phyloP scores from a whole-genome alignment of 2,797 vertebrate species.

The Liasis olivaceus region DNA sequence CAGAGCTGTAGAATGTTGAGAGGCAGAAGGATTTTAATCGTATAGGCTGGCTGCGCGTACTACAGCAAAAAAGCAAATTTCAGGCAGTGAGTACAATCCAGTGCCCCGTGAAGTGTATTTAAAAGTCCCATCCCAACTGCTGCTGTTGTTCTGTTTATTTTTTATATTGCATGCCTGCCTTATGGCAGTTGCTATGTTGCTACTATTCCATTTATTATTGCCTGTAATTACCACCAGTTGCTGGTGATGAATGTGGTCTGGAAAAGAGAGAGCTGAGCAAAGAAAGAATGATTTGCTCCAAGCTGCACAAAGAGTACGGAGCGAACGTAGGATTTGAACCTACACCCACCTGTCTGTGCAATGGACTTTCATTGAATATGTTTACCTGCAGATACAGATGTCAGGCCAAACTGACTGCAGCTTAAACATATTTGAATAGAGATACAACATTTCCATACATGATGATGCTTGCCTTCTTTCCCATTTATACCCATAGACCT shows the following conservation, averaged over 20 bases:
- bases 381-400: background rate
- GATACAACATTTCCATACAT: background rate
- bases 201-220: background rate
- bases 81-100: background rate
- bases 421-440: background rate
- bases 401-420: background rate
- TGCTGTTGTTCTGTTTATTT: slow-evolving; percentile 5
- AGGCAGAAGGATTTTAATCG: slow-evolving; percentile 44
- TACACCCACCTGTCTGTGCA: background rate
- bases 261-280: background rate
- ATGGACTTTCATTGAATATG: background rate
- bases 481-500: background rate
- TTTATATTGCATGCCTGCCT: background rate
- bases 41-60: slow-evolving; percentile 38
- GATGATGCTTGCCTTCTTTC: background rate
- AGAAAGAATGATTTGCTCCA: background rate
- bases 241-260: background rate
- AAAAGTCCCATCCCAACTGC: slow-evolving; percentile 25
- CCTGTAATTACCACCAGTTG: background rate
- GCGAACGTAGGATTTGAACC: background rate
- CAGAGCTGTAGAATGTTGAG: slow-evolving; percentile 67
- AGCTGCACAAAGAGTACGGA: background rate
- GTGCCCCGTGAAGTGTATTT: slow-evolving; percentile 11
- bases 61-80: slow-evolving; percentile 32
- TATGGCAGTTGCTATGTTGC: background rate